Evolutionary conservation across 1,140 invertebrate species (phyloP).

Genomic region (Subanguina moxae): DNA sequence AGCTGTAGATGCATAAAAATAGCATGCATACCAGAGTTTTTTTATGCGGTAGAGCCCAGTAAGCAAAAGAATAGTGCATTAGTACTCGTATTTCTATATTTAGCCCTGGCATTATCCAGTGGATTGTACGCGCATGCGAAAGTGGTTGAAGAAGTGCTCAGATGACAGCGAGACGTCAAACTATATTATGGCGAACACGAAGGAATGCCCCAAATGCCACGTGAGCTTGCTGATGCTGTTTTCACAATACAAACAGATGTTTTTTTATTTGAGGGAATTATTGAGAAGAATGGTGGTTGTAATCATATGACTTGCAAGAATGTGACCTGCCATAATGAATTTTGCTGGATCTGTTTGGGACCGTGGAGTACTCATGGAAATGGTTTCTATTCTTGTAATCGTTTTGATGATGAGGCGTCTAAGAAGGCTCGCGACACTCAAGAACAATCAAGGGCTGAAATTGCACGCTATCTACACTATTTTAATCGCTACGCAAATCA

Average conservation of each 20-base stretch:
- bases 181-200: constrained; percentile 98
- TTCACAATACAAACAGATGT: background rate
- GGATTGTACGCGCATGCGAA: constrained; percentile 81
- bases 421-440: constrained; percentile 61
- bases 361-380: constrained; percentile 98
- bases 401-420: constrained; percentile 95
- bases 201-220: constrained; percentile 62
- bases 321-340: constrained; percentile 85
- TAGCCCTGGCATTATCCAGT: constrained; percentile 99
- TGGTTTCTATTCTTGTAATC: constrained; percentile 81
- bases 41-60: no score
- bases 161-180: constrained; percentile 98
- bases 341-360: constrained; percentile 97
- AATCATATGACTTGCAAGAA: constrained; percentile 99
- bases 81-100: no score
- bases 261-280: constrained; percentile 75
- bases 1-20: no score
- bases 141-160: constrained; percentile 98
- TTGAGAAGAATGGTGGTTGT: constrained; percentile 98
- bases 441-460: constrained; percentile 71
- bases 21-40: no score
- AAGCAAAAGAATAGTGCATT: no score
- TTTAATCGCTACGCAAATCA: constrained; percentile 99
- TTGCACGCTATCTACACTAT: constrained; percentile 92
- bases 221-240: constrained; percentile 14